Conservation (phyloP, 2,797 vertebrate species). For the Iguana delicatissima region DNA sequence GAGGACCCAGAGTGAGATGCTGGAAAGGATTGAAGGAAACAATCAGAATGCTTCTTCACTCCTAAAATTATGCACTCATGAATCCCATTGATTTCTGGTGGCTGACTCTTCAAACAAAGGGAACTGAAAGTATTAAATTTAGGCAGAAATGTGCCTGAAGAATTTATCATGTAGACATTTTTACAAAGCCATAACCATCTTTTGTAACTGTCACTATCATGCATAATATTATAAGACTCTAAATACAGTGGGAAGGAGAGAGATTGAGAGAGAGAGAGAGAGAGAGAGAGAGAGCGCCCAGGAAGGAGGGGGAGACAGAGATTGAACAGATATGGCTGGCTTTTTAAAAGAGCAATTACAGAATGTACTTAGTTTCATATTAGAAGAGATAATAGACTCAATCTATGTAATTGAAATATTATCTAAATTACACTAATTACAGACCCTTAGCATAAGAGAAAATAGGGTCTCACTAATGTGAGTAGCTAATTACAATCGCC, state of each 20-base stretch:
- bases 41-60: neutral
- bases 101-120: neutral
- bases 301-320: neutral
- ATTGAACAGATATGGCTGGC: constrained; percentile 23
- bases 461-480: constrained; percentile 72
- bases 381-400: constrained; percentile 63
- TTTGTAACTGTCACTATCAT: neutral
- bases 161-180: neutral
- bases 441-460: constrained; percentile 58
- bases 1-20: no score
- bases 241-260: neutral
- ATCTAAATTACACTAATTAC: constrained; percentile 80
- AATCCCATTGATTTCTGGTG: neutral
- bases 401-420: constrained; percentile 75
- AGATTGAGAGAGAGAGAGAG: neutral
- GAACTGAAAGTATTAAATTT: neutral
- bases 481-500: constrained; percentile 78
- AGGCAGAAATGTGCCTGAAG: neutral
- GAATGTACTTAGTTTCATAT: constrained; percentile 60
- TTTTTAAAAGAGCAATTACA: constrained; percentile 42
- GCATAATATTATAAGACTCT: neutral
- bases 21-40: no score
- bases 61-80: neutral
- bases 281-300: neutral
- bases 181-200: neutral